Evolutionary conservation across 2,888 invertebrate species (phyloP), one percentile per base, ranked within the genome.

Genomic region (Tenthredo livida): DNA sequence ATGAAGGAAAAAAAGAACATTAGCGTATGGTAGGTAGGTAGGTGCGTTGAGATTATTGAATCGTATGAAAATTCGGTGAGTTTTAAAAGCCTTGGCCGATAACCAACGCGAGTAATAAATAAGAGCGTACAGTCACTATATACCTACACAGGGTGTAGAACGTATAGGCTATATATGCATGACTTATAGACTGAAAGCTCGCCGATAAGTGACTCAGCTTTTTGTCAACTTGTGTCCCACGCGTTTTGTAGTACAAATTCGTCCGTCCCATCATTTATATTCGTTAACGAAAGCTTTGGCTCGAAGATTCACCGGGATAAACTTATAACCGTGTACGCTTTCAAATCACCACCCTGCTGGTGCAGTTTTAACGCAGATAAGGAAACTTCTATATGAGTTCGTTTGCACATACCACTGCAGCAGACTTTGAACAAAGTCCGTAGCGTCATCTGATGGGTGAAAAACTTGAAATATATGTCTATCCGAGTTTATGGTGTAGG

Each of bases 41-140:
- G n/a, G n/a, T 29, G 4, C 61, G 12, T 25, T 25, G 21, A 61
- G 21, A 67, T 67, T 33, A 67, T 33, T 4, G 61, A 61, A 61
- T 33, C 61, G 61, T 37, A 73, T 21, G 40, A 12, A 43, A 21
- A 43, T 70, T 37, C 37, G 15, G 40, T 43, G 43, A 43, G 21
- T 17, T 43, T 40, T 43, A 43, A 21, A 73, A 43, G 1, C 72
- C 72, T 37, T 37, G 17, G 43, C 72, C 43, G 72, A 21, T 73
- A 43, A 73, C 43, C 70, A 90, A 12, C 29, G 89, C 85, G 86
- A 70, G 86, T 90, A 89, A 90, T 90, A 90, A 91, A 91, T 91
- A 91, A 90, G 88, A 87, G 89, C 87, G 17, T 50, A 78, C 87
- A 88, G 89, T 90, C 90, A 91, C 90, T 90, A 54, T 50, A 29